Percentiles rank a stretch among this genome's conserved stretches.
Conservation (phyloP, 92 coral and sea anemone genomes). For the Anthopleura xanthogrammica region DNA sequence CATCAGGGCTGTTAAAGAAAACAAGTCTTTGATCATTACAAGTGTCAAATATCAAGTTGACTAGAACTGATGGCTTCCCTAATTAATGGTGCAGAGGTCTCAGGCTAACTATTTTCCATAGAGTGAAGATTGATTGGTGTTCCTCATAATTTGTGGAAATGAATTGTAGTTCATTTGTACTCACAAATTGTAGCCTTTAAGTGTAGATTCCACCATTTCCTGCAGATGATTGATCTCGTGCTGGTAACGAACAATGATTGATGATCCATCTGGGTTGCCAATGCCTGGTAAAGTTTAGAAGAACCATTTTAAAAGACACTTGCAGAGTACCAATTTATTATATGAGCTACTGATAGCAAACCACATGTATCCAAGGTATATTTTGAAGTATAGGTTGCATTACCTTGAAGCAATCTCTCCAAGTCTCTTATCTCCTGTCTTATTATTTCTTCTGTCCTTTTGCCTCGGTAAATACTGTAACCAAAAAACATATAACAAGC, state of each 20-base stretch:
- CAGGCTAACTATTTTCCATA: no score
- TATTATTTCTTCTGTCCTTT: constrained; percentile 69
- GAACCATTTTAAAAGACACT: no score
- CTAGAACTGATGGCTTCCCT: no score
- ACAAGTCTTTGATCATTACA: background rate
- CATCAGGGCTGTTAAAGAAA: constrained; percentile 21
- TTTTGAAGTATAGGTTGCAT: background rate
- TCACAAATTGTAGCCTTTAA: constrained; percentile 51
- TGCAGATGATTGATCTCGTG: constrained; percentile 62
- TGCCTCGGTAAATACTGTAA: constrained; percentile 47
- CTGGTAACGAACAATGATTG: constrained; percentile 70
- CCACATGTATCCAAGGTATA: background rate
- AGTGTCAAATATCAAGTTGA: no score
- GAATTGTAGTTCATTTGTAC: background rate
- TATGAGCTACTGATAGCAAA: background rate
- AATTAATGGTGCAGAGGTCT: no score
- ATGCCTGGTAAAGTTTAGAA: constrained; percentile 13
- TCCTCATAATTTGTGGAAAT: no score
- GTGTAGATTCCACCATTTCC: constrained; percentile 57
- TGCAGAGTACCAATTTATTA: background rate
- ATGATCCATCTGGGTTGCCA: constrained; percentile 74
- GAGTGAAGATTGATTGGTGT: no score
- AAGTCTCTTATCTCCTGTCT: constrained; percentile 78
- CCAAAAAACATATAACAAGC: background rate
- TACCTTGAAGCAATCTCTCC: constrained; percentile 79